phyloP scores from a whole-genome alignment of 2,888 invertebrate species.

The Rhamnusium bicolor region DNA sequence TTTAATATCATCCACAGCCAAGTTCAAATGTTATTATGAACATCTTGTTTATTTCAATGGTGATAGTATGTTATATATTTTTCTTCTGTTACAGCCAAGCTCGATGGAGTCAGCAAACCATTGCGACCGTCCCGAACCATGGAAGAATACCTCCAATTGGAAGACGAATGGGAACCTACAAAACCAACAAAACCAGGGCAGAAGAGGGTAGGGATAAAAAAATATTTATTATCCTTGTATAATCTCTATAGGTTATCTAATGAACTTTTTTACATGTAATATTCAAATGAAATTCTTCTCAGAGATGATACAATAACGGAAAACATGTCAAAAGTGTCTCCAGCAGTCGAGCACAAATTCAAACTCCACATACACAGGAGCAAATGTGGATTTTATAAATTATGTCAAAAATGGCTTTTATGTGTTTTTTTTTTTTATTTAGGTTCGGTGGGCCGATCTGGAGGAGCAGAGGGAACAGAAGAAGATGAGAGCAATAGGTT shows the following conservation, averaged over 20 bases:
- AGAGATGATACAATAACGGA: no score
- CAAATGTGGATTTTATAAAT: neutral
- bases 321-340: no score
- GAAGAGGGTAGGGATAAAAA: conserved; percentile 84
- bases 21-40: neutral
- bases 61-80: conserved; percentile 8
- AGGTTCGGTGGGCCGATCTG: conserved; percentile 99
- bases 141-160: conserved; percentile 92
- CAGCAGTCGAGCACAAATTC: no score
- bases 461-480: conserved; percentile 94
- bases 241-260: no score
- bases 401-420: neutral
- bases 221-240: neutral
- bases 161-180: conserved; percentile 82
- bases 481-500: conserved; percentile 95
- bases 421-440: conserved; percentile 41
- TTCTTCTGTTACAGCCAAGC: conserved; percentile 82
- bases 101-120: conserved; percentile 91
- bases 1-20: neutral
- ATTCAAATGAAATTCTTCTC: no score
- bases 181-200: conserved; percentile 81
- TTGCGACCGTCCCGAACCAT: conserved; percentile 83
- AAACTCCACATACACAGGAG: no score
- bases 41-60: neutral
- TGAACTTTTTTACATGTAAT: no score